phyloP scores from a whole-genome alignment of 2,113 vertebrate genomes.

The Triplophysa dalaica region DNA sequence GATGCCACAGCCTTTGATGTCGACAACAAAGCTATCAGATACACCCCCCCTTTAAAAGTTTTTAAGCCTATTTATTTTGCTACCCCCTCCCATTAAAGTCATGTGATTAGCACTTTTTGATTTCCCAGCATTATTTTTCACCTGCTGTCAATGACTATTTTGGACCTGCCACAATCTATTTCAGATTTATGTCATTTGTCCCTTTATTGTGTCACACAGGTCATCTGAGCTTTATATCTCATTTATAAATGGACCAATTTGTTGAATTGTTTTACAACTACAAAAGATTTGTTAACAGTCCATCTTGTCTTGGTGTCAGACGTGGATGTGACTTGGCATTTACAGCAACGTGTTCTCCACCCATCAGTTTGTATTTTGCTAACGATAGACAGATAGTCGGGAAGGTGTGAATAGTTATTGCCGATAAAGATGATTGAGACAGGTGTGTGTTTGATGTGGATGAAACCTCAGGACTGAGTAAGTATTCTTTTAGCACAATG shows the following conservation, averaged over 20 bases:
- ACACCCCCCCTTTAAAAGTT: background rate
- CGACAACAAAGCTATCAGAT: background rate
- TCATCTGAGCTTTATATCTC: background rate
- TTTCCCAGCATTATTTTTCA: background rate
- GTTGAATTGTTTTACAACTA: background rate
- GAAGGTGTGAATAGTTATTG: constrained; percentile 39
- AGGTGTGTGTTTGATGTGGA: background rate
- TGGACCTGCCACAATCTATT: background rate
- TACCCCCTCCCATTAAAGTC: background rate
- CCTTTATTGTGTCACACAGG: background rate
- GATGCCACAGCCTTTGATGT: background rate
- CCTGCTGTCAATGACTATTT: background rate
- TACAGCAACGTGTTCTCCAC: constrained; percentile 43
- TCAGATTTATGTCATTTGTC: background rate
- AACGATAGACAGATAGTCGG: constrained; percentile 33
- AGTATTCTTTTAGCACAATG: background rate
- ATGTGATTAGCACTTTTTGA: background rate
- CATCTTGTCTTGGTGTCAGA: constrained; percentile 15
- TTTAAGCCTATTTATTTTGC: background rate
- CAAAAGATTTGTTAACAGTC: background rate
- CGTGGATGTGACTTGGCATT: constrained; percentile 3
- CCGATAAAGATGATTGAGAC: background rate
- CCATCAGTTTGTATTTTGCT: constrained; percentile 49
- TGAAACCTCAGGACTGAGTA: background rate
- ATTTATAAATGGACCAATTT: background rate